Evolutionary conservation across 2,888 invertebrate genomes (phyloP).

Genomic region (Lamellibrachia columna): DNA sequence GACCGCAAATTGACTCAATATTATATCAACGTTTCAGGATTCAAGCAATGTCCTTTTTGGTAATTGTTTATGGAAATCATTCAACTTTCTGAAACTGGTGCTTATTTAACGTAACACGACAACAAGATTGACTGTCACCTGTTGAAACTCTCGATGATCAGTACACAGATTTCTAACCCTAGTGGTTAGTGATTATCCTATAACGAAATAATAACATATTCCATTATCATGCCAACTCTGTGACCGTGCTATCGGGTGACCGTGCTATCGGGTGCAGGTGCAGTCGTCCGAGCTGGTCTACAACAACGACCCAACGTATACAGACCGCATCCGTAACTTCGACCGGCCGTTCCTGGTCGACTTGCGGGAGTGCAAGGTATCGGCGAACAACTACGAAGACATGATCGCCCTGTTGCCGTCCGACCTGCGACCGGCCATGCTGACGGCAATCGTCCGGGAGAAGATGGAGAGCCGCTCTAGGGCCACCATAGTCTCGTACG

Average conservation of each 20-base stretch:
- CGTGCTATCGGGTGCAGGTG: conserved; percentile 24
- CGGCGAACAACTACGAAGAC: conserved; percentile 39
- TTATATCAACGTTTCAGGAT: no score
- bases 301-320: conserved; percentile 44
- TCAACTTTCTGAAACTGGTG: no score
- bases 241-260: neutral
- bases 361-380: conserved; percentile 43
- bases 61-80: no score
- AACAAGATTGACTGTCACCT: no score
- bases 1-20: no score
- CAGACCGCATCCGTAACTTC: conserved; percentile 40
- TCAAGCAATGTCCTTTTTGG: no score
- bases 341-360: conserved; percentile 45
- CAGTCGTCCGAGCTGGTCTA: conserved; percentile 41
- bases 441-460: conserved; percentile 43
- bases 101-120: no score
- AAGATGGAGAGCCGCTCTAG: conserved; percentile 40
- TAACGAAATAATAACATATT: neutral
- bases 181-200: no score
- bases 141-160: no score
- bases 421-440: conserved; percentile 39
- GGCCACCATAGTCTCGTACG: conserved; percentile 34
- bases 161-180: no score
- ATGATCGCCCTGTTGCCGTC: conserved; percentile 41
- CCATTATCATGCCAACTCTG: neutral